Conservation (phyloP, 2,888 invertebrate genomes). For the Escarpia spicata region DNA sequence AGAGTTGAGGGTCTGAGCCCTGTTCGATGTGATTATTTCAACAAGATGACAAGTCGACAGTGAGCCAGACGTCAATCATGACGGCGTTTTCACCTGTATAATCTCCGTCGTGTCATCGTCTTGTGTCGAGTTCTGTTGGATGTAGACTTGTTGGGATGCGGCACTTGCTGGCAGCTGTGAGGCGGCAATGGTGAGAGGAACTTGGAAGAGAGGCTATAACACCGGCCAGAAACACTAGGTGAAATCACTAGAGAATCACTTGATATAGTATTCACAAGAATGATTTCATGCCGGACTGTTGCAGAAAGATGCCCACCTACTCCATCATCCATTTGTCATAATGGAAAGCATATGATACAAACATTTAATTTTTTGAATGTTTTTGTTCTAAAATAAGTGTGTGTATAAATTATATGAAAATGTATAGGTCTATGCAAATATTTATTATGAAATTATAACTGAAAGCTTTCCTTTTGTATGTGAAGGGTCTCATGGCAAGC, state of each 20-base stretch:
- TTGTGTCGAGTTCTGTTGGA: background rate
- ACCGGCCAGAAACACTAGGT: background rate
- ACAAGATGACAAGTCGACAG: background rate
- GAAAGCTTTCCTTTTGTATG: background rate
- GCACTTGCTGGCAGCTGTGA: background rate
- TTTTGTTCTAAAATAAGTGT: background rate
- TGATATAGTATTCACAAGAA: background rate
- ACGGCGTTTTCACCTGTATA: background rate
- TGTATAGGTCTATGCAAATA: background rate
- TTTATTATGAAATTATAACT: background rate
- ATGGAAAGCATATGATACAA: no score
- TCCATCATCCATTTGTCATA: no score
- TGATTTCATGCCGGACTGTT: no score
- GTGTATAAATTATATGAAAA: background rate
- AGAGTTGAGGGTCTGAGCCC: background rate
- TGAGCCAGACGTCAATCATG: background rate
- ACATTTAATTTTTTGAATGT: background rate
- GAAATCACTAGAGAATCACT: no score
- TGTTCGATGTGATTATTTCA: background rate
- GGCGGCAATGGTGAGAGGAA: conserved; percentile 32
- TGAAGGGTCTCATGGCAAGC: no score
- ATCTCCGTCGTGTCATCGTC: background rate
- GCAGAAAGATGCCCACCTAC: no score
- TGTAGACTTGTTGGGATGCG: background rate
- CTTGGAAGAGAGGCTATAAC: conserved; percentile 39